Conservation (phyloP, 2,797 vertebrate genomes). For the Tragelaphus eurycerus region DNA sequence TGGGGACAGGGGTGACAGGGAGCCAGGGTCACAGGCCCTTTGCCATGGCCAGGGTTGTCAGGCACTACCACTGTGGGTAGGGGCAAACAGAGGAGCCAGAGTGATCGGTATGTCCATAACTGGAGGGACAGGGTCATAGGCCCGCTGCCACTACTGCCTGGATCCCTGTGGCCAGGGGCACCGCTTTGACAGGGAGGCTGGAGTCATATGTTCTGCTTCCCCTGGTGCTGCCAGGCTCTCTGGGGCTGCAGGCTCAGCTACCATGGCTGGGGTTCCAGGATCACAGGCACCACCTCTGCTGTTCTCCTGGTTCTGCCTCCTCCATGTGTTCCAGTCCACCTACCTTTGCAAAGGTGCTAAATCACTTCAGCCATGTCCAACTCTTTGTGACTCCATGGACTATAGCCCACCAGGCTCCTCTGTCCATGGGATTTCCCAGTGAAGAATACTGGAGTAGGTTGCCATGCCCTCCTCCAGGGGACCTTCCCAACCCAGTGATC, state of each 20-base stretch:
- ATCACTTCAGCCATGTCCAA: not conserved
- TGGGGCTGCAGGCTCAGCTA: not conserved
- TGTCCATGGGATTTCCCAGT: not conserved
- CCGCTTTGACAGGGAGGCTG: not conserved
- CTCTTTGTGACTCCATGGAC: not conserved
- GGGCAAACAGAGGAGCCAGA: not conserved
- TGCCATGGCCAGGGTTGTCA: not conserved
- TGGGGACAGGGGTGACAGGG: rapidly evolving
- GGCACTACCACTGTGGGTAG: not conserved
- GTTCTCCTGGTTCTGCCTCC: not conserved
- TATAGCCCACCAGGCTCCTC: not conserved
- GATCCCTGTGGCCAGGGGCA: not conserved
- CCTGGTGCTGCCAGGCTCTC: not conserved
- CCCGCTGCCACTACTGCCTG: not conserved
- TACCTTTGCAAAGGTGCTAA: not conserved
- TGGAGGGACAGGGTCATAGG: not conserved
- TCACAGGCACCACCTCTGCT: not conserved
- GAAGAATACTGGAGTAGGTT: not conserved
- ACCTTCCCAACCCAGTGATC: not conserved
- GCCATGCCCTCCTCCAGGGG: not conserved
- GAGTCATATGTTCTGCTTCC: not conserved
- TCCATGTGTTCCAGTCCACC: not conserved
- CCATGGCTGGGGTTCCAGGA: not conserved
- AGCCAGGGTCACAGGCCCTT: not conserved
- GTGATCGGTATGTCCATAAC: rapidly evolving